A percentile compares a stretch with the other conserved stretches of the same genome.
Conservation (phyloP, 1,140 invertebrate species). For the Aphis craccivora region DNA sequence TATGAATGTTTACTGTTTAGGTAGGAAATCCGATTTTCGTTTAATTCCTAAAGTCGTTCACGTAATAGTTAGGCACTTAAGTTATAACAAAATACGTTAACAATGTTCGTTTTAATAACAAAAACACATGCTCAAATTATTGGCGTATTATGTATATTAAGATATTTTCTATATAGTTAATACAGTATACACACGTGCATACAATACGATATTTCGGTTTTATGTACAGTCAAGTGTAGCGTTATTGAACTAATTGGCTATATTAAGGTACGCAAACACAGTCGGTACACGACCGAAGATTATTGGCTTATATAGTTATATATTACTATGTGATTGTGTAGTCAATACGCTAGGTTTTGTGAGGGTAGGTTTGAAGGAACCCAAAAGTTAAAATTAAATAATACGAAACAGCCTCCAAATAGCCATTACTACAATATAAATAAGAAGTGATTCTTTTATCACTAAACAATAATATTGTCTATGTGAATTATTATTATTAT, state of each 20-base stretch:
- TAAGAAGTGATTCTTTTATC: not conserved
- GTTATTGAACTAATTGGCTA: not conserved
- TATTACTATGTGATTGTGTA: not conserved
- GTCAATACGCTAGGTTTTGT: not conserved
- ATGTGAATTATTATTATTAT: not conserved
- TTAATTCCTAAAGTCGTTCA: slow-evolving; percentile 3
- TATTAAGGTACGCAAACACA: not conserved
- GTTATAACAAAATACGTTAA: not conserved
- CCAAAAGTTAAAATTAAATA: not conserved
- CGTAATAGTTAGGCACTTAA: not conserved
- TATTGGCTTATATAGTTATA: not conserved
- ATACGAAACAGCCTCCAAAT: not conserved
- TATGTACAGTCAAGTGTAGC: not conserved
- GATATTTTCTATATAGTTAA: not conserved
- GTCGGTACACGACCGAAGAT: not conserved
- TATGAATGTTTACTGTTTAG: not conserved
- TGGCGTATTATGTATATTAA: not conserved
- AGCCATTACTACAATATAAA: not conserved
- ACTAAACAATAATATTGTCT: not conserved
- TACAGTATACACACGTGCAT: not conserved
- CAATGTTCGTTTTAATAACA: not conserved
- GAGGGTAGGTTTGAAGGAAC: not conserved
- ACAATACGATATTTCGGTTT: not conserved
- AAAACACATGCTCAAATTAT: not conserved
- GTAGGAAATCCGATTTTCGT: slow-evolving; percentile 10